These are phyloP conservation scores for Sipha flava DNA, from an alignment of 1,140 invertebrate species.

Conservation along the genomic window DNA sequence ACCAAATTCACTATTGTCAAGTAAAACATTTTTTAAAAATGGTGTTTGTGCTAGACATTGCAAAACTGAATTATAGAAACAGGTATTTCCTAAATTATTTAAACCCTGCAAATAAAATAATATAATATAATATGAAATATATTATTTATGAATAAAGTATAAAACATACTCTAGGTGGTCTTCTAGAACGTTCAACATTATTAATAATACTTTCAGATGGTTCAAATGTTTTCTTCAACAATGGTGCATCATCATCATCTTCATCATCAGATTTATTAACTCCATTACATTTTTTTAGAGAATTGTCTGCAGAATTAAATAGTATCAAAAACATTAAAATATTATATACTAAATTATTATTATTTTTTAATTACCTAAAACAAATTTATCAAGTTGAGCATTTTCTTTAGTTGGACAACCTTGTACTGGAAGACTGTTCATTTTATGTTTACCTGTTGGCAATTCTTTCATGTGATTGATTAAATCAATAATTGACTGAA, in stretches of 20 bases:
- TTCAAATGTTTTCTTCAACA: slow-evolving; percentile 2
- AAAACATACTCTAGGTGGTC: slow-evolving; percentile 21
- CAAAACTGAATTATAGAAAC: slow-evolving; percentile 93
- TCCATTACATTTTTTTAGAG: slow-evolving; percentile 14
- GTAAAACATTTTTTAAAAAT: slow-evolving; percentile 62
- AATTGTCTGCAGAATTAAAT: neutral
- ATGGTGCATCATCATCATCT: neutral
- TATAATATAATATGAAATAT: neutral
- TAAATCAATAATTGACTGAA: slow-evolving; percentile 55
- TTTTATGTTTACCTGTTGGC: neutral
- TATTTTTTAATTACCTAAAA: neutral
- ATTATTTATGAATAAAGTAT: neutral
- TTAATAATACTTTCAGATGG: neutral
- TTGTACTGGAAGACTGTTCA: slow-evolving; percentile 17
- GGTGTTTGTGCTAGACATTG: slow-evolving; percentile 83
- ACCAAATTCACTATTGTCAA: slow-evolving; percentile 58
- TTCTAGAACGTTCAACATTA: slow-evolving; percentile 13
- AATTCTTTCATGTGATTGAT: slow-evolving; percentile 49
- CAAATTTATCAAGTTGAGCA: neutral
- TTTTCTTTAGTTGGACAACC: neutral
- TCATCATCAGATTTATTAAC: slow-evolving; percentile 1
- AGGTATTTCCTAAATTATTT: slow-evolving; percentile 86
- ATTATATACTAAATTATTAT: neutral
- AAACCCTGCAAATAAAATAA: slow-evolving; percentile 50
- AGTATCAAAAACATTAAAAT: neutral